Base-by-base conservation (phyloP, 2,888 invertebrate species). In the Zygogramma bicolorata region DNA sequence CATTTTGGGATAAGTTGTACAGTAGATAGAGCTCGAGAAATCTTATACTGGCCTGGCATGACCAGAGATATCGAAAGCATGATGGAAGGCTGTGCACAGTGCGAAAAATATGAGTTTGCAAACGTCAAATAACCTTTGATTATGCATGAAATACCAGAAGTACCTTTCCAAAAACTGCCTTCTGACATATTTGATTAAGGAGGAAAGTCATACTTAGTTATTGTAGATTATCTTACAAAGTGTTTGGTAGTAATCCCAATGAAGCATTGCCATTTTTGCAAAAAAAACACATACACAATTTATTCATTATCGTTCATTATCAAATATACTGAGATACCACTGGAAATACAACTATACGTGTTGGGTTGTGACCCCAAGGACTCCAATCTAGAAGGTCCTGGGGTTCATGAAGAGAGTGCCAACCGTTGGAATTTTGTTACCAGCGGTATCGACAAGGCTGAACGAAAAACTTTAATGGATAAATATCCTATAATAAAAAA, bases 11-110 rank as follows among this genome's bases (percentile, higher is more conserved):
- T 69, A 31, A 69, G 31, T 29, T 18, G 62, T 61, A 66, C 68
- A 42, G 60, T 31, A 27, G 58, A 69, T 34, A 40, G 63, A 42
- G 67, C 71, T 38, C 27, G 65, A 18, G 22, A 65, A 71, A 18
- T 72, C 34, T 71, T 65, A 70, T 72, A 58, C 65, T 72, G 72
- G 72, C 68, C 68, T 10, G 60, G 61, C 20, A 72, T 72, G 59
- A 49, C 20, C 15, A 69, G 18, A 53, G 71, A 72, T 13, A 75
- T 75, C 22, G 59, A 72, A 49, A 63, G 25, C n/a, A 38, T 68
- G 31, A 70, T 75, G 8, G 13, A 58, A 25, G n/a, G 49, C 20
- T 75, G 75, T 42, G 8, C 8, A 20, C 20, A 42, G 22, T 74
- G 71, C 59, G 65, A 61, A 62, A 74, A 63, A 61, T 74, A 68